A percentile compares a stretch with the other conserved stretches of the same genome.
Evolutionary conservation across 2,797 vertebrate genomes (phyloP).

Genomic region (Pipistrellus pygmaeus): DNA sequence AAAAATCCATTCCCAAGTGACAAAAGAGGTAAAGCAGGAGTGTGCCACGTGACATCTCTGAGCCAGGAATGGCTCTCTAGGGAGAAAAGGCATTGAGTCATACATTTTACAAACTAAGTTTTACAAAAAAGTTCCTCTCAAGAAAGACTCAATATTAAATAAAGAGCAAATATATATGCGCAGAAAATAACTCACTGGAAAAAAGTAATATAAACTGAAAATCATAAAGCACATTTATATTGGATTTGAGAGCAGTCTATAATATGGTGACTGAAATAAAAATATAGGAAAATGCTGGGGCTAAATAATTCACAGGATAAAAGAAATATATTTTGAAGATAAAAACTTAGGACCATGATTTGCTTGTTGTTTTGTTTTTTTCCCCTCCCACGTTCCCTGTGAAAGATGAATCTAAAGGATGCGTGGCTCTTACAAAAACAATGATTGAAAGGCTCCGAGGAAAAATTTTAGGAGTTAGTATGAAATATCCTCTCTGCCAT

Average conservation of each 20-base stretch:
- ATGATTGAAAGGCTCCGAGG: background rate
- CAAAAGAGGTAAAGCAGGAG: background rate
- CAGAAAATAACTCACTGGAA: conserved; percentile 29
- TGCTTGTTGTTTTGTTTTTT: background rate
- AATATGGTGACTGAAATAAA: conserved; percentile 6
- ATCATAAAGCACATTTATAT: conserved; percentile 18
- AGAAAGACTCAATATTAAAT: conserved; percentile 43
- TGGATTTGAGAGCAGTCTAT: conserved; percentile 26
- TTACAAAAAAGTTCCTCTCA: background rate
- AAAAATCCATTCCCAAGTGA: conserved; percentile 22
- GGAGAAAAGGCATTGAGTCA: conserved; percentile 13
- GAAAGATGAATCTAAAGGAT: background rate
- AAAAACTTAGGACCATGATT: background rate
- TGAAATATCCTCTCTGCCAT: background rate
- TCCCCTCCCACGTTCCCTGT: background rate
- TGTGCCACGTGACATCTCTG: conserved; percentile 8
- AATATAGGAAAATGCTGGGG: background rate
- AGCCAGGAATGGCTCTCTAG: conserved; percentile 5
- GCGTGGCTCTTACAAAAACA: background rate
- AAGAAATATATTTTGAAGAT: conserved; percentile 10
- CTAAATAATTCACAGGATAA: conserved; percentile 41
- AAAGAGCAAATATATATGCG: background rate
- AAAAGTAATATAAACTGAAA: conserved; percentile 52
- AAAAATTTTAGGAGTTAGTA: background rate
- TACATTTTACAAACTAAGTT: conserved; percentile 46